Percentiles rank a stretch among this genome's conserved stretches.
These are phyloP conservation scores for Takifugu bimaculatus DNA, from an alignment of 2,113 vertebrate species.

Conservation along the genomic window DNA sequence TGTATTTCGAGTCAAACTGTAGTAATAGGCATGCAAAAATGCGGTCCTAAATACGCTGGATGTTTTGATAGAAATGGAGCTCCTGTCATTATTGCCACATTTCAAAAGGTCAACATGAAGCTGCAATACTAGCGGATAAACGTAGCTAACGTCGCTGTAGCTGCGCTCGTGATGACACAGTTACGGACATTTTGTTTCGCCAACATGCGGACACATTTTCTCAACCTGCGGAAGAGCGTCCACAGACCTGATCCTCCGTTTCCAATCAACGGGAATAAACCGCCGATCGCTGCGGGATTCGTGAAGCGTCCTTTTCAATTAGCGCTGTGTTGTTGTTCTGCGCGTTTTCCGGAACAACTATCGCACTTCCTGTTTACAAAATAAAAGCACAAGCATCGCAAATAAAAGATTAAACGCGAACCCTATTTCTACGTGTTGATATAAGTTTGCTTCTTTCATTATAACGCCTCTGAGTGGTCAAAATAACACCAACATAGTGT, in stretches of 20 bases:
- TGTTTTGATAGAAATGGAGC: too few species aligned
- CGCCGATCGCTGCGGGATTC: constrained; percentile 20
- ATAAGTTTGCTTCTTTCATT: too few species aligned
- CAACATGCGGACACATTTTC: background rate
- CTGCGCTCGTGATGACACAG: background rate
- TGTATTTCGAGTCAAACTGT: too few species aligned
- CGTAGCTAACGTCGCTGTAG: constrained; percentile 24
- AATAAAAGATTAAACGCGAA: too few species aligned
- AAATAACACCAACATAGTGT: too few species aligned
- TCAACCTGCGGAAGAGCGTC: background rate
- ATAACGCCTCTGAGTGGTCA: too few species aligned
- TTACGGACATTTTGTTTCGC: background rate
- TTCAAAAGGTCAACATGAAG: too few species aligned
- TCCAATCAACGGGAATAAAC: background rate
- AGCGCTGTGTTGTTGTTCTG: background rate
- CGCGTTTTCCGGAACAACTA: background rate
- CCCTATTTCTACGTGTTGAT: too few species aligned
- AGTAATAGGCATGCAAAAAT: too few species aligned
- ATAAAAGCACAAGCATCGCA: constrained; percentile 20
- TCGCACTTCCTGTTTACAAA: constrained; percentile 26
- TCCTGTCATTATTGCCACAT: too few species aligned
- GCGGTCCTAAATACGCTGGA: too few species aligned
- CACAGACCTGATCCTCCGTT: fast-evolving
- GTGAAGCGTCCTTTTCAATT: background rate
- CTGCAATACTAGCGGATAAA: constrained; percentile 1